Conservation (phyloP, 2,113 vertebrate species). For the Ploceus nigricollis region DNA sequence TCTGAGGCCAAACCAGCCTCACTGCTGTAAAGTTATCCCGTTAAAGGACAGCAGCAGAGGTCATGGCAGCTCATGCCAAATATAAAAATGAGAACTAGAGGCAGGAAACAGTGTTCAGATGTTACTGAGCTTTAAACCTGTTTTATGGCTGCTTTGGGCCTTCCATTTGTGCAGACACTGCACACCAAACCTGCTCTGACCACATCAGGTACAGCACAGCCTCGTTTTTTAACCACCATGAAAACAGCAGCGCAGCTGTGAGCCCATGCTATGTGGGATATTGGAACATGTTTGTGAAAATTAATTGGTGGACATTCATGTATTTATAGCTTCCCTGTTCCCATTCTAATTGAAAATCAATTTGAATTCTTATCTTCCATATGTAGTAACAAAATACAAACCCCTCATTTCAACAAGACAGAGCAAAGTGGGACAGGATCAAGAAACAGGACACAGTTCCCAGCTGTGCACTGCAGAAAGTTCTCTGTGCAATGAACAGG, state of each 20-base stretch:
- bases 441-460: neutral
- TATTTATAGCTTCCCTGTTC: neutral
- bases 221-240: neutral
- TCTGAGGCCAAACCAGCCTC: conserved; percentile 55
- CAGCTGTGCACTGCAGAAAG: neutral
- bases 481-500: neutral
- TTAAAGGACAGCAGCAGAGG: conserved; percentile 68
- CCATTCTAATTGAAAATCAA: neutral
- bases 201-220: neutral
- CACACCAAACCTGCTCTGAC: conserved; percentile 39
- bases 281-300: neutral
- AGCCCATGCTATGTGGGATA: neutral
- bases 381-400: neutral
- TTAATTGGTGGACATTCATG: neutral
- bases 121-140: conserved; percentile 50
- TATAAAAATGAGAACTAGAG: conserved; percentile 66
- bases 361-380: neutral
- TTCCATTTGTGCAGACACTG: conserved; percentile 37
- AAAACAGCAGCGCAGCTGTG: neutral
- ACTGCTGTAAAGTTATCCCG: conserved; percentile 63
- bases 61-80: conserved; percentile 66
- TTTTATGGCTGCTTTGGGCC: conserved; percentile 67
- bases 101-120: conserved; percentile 73
- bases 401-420: neutral
- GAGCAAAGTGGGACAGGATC: neutral